These are phyloP conservation scores for Hycleus phaleratus DNA, from an alignment of 1,140 invertebrate species.

Conservation along the genomic window DNA sequence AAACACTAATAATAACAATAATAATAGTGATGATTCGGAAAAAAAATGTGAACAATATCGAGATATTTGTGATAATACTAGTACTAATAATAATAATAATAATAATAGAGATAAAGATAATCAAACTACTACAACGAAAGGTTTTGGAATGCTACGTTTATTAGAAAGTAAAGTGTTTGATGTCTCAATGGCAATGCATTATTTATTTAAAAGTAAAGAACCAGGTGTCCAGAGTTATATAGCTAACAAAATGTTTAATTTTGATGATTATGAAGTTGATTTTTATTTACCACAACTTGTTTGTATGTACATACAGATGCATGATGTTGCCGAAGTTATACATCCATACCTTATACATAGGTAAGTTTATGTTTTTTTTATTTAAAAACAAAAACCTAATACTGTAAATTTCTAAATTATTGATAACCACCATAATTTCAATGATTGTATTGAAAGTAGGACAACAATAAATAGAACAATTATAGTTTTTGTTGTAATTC, in stretches of 20 bases:
- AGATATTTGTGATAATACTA: not conserved
- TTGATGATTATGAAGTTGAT: conserved; percentile 85
- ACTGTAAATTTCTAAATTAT: no score
- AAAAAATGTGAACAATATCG: not conserved
- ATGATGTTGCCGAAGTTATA: conserved; percentile 87
- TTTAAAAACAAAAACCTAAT: not conserved
- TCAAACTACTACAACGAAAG: conserved; percentile 19
- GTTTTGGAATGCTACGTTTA: conserved; percentile 63
- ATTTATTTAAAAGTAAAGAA: conserved; percentile 98
- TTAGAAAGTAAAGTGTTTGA: conserved; percentile 97
- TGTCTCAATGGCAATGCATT: conserved; percentile 95
- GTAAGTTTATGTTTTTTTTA: conserved; percentile 43
- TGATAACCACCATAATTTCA: no score
- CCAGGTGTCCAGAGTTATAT: conserved; percentile 93
- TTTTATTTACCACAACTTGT: conserved; percentile 97
- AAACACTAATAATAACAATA: not conserved
- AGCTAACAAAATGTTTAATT: conserved; percentile 95
- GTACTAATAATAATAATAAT: not conserved
- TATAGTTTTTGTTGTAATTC: no score
- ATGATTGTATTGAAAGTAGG: no score
- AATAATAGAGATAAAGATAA: not conserved
- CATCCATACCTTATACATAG: conserved; percentile 92
- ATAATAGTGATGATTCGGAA: not conserved
- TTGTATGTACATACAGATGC: conserved; percentile 97
- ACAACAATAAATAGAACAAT: no score